phyloP scores from a whole-genome alignment of 2,113 vertebrate species.

The Glaucomys volans region DNA sequence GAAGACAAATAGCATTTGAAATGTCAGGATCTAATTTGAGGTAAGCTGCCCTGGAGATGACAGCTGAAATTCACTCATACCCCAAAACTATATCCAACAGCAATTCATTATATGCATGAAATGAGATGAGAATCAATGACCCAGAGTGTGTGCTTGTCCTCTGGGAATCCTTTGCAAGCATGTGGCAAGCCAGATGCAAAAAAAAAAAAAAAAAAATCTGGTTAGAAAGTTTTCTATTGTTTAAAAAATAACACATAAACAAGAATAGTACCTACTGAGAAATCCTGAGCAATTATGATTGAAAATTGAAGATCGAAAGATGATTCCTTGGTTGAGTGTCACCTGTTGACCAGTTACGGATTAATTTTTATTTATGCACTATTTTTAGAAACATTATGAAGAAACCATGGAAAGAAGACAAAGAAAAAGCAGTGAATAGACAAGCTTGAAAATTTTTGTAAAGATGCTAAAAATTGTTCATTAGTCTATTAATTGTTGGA shows the following conservation, averaged over 20 bases:
- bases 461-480: not conserved
- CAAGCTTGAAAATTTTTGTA: not conserved
- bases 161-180: not conserved
- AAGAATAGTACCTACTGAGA: not conserved
- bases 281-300: not conserved
- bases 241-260: not conserved
- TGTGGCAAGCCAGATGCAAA: not conserved
- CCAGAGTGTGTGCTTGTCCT: not conserved
- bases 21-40: conserved; percentile 55
- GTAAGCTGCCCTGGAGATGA: conserved; percentile 56
- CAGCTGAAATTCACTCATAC: conserved; percentile 60
- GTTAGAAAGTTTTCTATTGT: not conserved
- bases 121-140: conserved; percentile 57
- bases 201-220: not conserved
- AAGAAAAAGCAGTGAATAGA: not conserved
- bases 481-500: not conserved
- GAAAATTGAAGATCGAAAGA: not conserved
- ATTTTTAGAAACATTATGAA: not conserved
- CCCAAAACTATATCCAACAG: conserved; percentile 29
- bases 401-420: not conserved
- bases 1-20: conserved; percentile 66
- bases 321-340: not conserved
- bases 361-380: not conserved
- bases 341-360: not conserved
- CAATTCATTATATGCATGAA: conserved; percentile 47